phyloP scores from a whole-genome alignment of 1,140 invertebrate genomes.

The Neotoxoptera formosana region DNA sequence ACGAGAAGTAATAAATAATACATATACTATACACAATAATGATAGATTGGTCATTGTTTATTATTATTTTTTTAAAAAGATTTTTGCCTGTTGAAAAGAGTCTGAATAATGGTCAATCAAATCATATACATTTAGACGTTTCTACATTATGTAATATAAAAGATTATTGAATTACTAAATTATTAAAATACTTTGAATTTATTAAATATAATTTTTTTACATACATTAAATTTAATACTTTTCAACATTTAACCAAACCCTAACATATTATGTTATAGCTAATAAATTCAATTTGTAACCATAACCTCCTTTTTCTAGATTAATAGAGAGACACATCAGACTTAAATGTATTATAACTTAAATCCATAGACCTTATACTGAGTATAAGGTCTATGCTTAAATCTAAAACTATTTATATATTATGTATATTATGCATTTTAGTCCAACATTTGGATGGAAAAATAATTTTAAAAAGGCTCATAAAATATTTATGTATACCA shows the following conservation, averaged over 20 bases:
- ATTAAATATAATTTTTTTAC: too few species aligned
- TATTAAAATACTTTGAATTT: too few species aligned
- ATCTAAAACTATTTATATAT: background rate
- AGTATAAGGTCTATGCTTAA: too few species aligned
- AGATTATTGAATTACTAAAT: too few species aligned
- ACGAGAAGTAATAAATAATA: background rate
- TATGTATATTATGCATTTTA: background rate
- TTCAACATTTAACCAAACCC: background rate
- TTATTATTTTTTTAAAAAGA: background rate
- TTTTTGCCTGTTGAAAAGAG: background rate
- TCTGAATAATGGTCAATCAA: background rate
- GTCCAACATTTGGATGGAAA: background rate
- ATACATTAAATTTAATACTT: background rate
- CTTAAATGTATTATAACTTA: background rate
- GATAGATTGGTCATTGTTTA: too few species aligned
- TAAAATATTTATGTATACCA: too few species aligned
- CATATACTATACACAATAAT: background rate
- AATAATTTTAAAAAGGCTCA: background rate
- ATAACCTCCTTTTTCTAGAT: background rate
- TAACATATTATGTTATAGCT: too few species aligned
- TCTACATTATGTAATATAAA: too few species aligned
- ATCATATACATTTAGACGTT: background rate
- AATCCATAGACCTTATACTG: too few species aligned
- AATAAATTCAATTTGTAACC: too few species aligned
- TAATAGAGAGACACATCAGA: background rate